Conservation (phyloP, 1,140 invertebrate genomes). For the Drosophila ogumai region DNA sequence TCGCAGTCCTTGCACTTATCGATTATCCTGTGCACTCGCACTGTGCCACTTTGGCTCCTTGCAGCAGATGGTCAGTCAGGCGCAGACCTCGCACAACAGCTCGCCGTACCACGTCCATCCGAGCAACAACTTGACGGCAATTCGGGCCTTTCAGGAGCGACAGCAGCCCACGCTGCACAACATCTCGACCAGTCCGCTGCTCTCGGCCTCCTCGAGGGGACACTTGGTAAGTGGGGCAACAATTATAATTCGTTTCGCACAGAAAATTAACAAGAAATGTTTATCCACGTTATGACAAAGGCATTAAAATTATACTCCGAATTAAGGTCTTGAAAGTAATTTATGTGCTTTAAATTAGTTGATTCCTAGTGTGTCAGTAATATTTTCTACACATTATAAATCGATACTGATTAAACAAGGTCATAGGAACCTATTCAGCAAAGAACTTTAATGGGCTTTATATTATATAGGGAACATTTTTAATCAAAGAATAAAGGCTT, state of each 20-base stretch:
- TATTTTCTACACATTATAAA: background rate
- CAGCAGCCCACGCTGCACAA: constrained; percentile 73
- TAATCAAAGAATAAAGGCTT: background rate
- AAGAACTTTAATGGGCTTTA: background rate
- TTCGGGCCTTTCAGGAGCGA: constrained; percentile 81
- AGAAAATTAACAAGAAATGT: no score
- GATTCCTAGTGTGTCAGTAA: background rate
- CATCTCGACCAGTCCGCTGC: constrained; percentile 80
- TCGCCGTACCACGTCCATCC: constrained; percentile 84
- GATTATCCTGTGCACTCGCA: constrained; percentile 25
- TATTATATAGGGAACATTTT: background rate
- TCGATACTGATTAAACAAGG: constrained; percentile 1
- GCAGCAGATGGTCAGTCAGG: constrained; percentile 57
- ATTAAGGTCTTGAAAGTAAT: background rate
- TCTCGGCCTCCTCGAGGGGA: constrained; percentile 70
- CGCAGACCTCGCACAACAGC: constrained; percentile 68
- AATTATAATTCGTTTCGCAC: background rate
- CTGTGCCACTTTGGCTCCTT: constrained; percentile 19
- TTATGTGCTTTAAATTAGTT: background rate
- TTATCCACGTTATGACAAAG: no score
- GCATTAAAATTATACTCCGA: no score
- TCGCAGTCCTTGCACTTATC: constrained; percentile 35
- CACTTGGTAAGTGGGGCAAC: constrained; percentile 67
- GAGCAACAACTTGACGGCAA: constrained; percentile 78
- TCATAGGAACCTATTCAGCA: background rate